phyloP scores from a whole-genome alignment of 2,797 vertebrate species.

The Helicolenus hilgendorfi region DNA sequence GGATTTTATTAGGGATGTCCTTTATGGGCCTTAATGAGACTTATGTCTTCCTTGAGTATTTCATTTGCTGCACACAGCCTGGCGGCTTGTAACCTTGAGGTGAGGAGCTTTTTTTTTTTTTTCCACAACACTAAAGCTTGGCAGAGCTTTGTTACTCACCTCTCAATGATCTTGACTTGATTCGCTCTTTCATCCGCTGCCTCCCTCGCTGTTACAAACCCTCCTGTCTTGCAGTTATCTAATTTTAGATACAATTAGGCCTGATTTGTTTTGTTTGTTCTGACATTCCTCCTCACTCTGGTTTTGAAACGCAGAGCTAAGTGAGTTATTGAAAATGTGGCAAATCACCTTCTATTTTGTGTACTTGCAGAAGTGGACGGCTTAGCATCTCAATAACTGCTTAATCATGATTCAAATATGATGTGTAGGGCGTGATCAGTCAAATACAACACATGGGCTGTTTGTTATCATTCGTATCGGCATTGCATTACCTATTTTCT shows the following conservation, averaged over 20 bases:
- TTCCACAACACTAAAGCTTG: conserved; percentile 65
- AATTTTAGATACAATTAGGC: conserved; percentile 84
- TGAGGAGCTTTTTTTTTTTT: conserved; percentile 56
- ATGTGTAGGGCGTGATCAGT: conserved; percentile 14
- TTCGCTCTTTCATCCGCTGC: conserved; percentile 70
- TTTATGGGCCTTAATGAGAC: conserved; percentile 92
- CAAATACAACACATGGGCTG: conserved; percentile 3
- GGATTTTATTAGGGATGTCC: conserved; percentile 92
- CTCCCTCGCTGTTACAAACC: conserved; percentile 62
- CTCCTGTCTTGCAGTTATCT: conserved; percentile 72
- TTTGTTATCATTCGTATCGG: conserved; percentile 1
- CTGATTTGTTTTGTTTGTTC: conserved; percentile 83
- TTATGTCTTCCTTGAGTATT: conserved; percentile 92
- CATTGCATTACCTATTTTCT: neutral
- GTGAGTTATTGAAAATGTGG: conserved; percentile 57
- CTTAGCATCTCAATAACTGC: conserved; percentile 15
- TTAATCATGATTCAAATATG: conserved; percentile 38
- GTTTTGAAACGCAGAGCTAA: conserved; percentile 60
- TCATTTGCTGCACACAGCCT: conserved; percentile 87
- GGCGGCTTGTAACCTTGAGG: conserved; percentile 87
- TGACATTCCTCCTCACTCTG: conserved; percentile 55
- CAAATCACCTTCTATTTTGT: conserved; percentile 40
- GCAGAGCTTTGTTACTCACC: conserved; percentile 71
- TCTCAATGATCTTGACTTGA: conserved; percentile 77
- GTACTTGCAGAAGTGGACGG: conserved; percentile 24